phyloP scores from a whole-genome alignment of 2,797 vertebrate genomes.

The Dendrocincla tyrannina region DNA sequence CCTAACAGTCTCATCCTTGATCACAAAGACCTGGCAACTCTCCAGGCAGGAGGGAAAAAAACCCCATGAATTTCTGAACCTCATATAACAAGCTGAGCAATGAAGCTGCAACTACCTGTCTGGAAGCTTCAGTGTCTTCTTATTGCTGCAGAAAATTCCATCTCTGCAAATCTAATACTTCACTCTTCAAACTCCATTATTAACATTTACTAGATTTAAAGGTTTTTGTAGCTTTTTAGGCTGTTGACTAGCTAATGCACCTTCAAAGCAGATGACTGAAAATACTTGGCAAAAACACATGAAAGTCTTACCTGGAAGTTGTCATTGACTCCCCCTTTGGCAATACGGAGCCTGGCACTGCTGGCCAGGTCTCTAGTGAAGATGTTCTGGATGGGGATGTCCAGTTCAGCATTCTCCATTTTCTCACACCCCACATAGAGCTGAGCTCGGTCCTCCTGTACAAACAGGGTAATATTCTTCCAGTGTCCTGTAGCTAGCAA shows the following conservation, averaged over 20 bases:
- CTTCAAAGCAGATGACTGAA: background rate
- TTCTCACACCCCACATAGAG: constrained; percentile 94
- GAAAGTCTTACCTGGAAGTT: constrained; percentile 88
- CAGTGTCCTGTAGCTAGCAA: constrained; percentile 89
- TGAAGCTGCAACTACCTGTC: background rate
- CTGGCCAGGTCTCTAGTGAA: constrained; percentile 86
- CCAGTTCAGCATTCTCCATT: constrained; percentile 88
- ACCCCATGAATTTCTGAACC: background rate
- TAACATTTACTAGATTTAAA: background rate
- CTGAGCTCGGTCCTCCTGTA: constrained; percentile 92
- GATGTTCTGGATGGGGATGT: constrained; percentile 88
- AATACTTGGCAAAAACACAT: background rate
- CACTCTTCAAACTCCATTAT: background rate
- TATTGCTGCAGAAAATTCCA: background rate
- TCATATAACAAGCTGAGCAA: background rate
- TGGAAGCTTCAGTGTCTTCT: background rate
- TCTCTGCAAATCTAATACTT: background rate
- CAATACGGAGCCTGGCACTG: constrained; percentile 85
- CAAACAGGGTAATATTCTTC: constrained; percentile 95
- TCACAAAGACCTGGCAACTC: background rate
- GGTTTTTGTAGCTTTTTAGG: background rate
- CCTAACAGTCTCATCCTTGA: background rate
- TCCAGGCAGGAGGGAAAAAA: background rate
- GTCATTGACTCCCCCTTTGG: constrained; percentile 88
- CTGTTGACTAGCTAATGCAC: background rate